Evolutionary conservation across 2,113 vertebrate species (phyloP).

Genomic region (Phaethon lepturus): DNA sequence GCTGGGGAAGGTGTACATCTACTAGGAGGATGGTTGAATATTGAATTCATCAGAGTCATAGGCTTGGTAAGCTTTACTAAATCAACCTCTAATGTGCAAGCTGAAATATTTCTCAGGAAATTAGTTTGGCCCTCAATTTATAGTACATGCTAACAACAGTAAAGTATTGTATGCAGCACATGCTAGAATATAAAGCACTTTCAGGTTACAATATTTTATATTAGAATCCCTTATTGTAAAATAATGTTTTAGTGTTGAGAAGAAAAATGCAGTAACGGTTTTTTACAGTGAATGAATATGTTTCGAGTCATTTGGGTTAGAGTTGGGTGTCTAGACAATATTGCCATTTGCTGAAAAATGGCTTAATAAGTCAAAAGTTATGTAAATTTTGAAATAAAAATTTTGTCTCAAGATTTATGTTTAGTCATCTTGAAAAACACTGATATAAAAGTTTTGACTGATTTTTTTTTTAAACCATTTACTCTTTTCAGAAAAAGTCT

Average conservation of each 20-base stretch:
- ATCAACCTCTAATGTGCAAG: not conserved
- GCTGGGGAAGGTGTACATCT: not conserved
- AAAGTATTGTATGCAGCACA: not conserved
- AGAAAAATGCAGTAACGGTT: not conserved
- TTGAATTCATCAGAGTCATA: not conserved
- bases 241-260: not conserved
- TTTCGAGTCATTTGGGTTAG: not conserved
- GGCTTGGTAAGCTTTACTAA: not conserved
- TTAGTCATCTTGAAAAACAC: not conserved
- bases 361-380: not conserved
- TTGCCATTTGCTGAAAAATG: not conserved
- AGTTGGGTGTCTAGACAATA: not conserved
- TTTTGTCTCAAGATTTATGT: not conserved
- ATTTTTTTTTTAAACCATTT: not conserved
- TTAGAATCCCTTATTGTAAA: not conserved
- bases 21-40: not conserved
- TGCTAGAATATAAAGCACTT: not conserved
- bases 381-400: not conserved
- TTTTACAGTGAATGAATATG: not conserved
- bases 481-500: not conserved
- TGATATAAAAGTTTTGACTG: not conserved
- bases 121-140: not conserved
- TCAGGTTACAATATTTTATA: not conserved
- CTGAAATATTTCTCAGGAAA: not conserved
- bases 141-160: rapidly evolving